Base-by-base conservation (phyloP, 2,797 vertebrate species). In the Tamandua tetradactyla region DNA sequence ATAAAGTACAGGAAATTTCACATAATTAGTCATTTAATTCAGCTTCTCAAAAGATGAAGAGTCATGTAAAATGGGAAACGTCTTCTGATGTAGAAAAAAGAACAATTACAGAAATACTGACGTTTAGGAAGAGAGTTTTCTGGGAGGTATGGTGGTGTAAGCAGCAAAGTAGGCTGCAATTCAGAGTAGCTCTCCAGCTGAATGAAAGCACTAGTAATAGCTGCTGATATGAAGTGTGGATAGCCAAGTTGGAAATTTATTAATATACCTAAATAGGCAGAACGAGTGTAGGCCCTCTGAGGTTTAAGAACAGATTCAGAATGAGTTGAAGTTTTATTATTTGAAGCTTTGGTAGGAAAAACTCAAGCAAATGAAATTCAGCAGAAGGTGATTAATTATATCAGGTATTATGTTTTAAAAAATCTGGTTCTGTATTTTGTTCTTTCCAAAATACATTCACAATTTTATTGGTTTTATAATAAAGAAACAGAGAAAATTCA, bases 21-120 rank as follows among this genome's bases (percentile, higher is more conserved):
- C 72, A 64, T 64, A 92, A 89, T 87, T 64, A 52, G 42, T 44
- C 75, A 44, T 32, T 93, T 76, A 92, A 76, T 44, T 89, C 35
- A 88, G 42, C 13, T 79, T 85, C 42, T 13, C 23, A 49, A 72
- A 78, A 79, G 23, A 57, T 76, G 25, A 94, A 86, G 37, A 55
- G 37, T 61, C 22, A 68, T 3, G 4, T 55, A 52, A 35, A 71
- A 47, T 3, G 44, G 37, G 32, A 82, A 87, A n/a, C 68, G 55
- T 66, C 25, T 81, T 82, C 62, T 35, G 2, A 83, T 55, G 85
- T 30, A 57, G 75, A 57, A 82, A 83, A 79, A 52, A 37, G 27
- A n/a, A n/a, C 7, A 64, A 61, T 4, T 37, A 40, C 25, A 72
- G 37, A 32, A 87, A 66, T 20, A 37, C 0, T 40, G n/a, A 76